Evolutionary conservation across 1,140 invertebrate species (phyloP), one percentile per base, ranked within the genome.

Genomic region (Leguminivora glycinivorella): DNA sequence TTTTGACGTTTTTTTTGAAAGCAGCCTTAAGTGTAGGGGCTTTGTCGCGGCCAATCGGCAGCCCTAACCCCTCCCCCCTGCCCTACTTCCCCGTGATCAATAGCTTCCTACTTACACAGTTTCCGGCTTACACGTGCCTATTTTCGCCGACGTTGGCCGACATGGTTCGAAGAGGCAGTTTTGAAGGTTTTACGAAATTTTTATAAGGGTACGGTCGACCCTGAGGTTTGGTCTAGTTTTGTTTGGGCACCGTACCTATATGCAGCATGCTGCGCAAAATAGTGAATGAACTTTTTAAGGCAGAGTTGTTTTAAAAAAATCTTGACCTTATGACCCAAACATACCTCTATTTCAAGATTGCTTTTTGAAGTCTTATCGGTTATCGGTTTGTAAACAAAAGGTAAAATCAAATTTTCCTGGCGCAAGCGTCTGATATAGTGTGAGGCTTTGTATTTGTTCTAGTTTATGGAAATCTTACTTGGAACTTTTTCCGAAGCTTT

Each of bases 61-160:
- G 19, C 69, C 66, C 47, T 25, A 38, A 14, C 31, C 66, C 47
- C 56, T 74, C 72, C 77, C 75, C 71, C 79, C 56, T 69, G 43
- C 67, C 70, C 70, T 58, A 52, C 73, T 34, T 67, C 67, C 68
- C 73, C 70, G 78, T 83, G 83, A 89, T 89, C 88, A 88, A 90
- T 90, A 89, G 78, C 78, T 84, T 84, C 81, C 82, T 81, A 79
- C 81, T 79, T 85, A 74, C 79, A 78, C 71, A 72, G 75, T 75
- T 79, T 78, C 77, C 74, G 75, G 47, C 70, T 78, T 77, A 73
- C 78, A 78, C 73, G 70, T 80, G 77, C 67, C 72, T 70, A 74
- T 72, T 67, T 71, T 71, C 26, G 58, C 58, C 58, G 25, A 63
- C 58, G 58, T 58, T 22, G 58, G 26, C 58, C 19, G 58, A 31